Percentiles rank a stretch among this genome's conserved stretches.
These are phyloP conservation scores for Cryptus viduatorius DNA, from an alignment of 2,888 invertebrate genomes.

Conservation along the genomic window DNA sequence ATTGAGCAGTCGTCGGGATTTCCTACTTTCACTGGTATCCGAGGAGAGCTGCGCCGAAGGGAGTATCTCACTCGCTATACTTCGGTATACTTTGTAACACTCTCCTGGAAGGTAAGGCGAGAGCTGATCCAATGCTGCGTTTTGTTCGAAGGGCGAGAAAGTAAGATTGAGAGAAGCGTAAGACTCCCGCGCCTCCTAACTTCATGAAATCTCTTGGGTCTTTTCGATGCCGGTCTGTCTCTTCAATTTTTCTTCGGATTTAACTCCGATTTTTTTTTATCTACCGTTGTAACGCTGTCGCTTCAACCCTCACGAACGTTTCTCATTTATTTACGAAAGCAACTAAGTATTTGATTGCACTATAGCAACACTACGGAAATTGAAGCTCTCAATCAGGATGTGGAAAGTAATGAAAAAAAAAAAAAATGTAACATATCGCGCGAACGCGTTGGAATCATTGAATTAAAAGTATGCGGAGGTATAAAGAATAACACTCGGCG, in stretches of 20 bases:
- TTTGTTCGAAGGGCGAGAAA: constrained; percentile 53
- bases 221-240: constrained; percentile 17
- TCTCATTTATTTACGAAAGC: constrained; percentile 29
- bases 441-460: neutral
- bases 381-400: constrained; percentile 20
- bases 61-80: constrained; percentile 17
- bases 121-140: constrained; percentile 34
- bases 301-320: constrained; percentile 14
- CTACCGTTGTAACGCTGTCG: neutral
- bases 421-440: neutral
- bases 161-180: constrained; percentile 60
- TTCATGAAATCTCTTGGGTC: constrained; percentile 17
- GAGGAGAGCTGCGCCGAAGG: constrained; percentile 1
- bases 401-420: neutral
- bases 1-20: constrained; percentile 53
- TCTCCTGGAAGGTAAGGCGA: constrained; percentile 23
- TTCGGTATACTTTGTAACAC: constrained; percentile 17
- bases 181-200: constrained; percentile 39
- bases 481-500: neutral
- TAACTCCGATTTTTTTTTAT: constrained; percentile 42
- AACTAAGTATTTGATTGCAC: constrained; percentile 19
- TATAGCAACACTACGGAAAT: constrained; percentile 16
- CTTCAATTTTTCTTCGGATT: constrained; percentile 52
- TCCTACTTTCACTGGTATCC: constrained; percentile 15
- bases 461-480: constrained; percentile 4